phyloP scores from a whole-genome alignment of 2,888 invertebrate species.

The Cheilosia impressa region DNA sequence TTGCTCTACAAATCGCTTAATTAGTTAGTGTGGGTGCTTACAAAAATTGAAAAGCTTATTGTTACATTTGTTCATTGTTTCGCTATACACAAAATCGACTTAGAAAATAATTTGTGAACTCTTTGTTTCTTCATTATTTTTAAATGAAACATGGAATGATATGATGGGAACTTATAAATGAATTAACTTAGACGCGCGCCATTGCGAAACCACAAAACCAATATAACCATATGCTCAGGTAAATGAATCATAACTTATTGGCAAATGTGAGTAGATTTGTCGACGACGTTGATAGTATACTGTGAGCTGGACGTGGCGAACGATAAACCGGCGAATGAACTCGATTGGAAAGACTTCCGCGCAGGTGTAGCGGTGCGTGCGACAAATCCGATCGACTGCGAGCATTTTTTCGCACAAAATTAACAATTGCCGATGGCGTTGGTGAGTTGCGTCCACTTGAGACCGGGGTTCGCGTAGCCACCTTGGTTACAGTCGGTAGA shows the following conservation, averaged over 20 bases:
- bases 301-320: conserved; percentile 56
- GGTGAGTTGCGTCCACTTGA: conserved; percentile 62
- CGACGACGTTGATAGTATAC: conserved; percentile 65
- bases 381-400: conserved; percentile 76
- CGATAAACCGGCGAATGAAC: conserved; percentile 70
- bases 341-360: conserved; percentile 61
- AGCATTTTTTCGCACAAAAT: conserved; percentile 63
- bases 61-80: conserved; percentile 65
- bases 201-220: conserved; percentile 59
- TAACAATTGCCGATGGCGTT: conserved; percentile 58
- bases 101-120: conserved; percentile 67
- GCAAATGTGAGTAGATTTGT: conserved; percentile 67
- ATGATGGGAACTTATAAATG: conserved; percentile 54
- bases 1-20: conserved; percentile 46
- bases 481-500: conserved; percentile 36
- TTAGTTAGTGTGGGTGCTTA: conserved; percentile 60
- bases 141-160: conserved; percentile 57
- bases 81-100: conserved; percentile 41
- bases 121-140: conserved; percentile 6
- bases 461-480: conserved; percentile 30
- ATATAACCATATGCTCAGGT: conserved; percentile 70
- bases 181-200: conserved; percentile 46
- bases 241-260: conserved; percentile 76
- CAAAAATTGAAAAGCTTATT: conserved; percentile 57
- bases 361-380: conserved; percentile 53